These are phyloP conservation scores for Hypotaenidia philippensis DNA, from an alignment of 2,797 vertebrate species.

Conservation along the genomic window DNA sequence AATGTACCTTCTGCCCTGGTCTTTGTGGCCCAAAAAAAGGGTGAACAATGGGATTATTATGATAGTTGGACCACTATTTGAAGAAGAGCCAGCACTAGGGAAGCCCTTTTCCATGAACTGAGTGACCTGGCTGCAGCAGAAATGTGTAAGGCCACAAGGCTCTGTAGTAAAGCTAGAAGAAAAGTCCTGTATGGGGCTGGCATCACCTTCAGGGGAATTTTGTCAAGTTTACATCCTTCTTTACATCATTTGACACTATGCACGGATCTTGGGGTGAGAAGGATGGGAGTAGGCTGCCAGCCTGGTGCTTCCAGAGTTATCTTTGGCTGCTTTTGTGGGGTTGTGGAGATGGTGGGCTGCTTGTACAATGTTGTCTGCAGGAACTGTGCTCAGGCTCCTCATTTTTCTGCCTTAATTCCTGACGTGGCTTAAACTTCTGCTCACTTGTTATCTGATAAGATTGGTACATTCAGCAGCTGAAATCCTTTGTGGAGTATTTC, in stretches of 20 bases:
- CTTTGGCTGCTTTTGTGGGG: no score
- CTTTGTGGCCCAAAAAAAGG: neutral
- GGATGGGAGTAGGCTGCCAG: neutral
- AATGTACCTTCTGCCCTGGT: neutral
- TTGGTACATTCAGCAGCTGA: neutral
- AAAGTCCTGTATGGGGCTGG: neutral
- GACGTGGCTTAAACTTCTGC: neutral
- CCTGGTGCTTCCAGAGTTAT: neutral
- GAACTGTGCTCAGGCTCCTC: neutral
- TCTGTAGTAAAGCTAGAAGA: neutral
- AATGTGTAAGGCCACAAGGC: neutral
- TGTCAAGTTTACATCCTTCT: neutral
- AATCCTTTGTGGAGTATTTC: conserved; percentile 14
- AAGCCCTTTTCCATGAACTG: neutral
- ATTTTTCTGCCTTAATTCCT: conserved; percentile 4
- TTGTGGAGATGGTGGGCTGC: neutral
- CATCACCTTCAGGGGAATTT: neutral
- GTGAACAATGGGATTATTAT: neutral
- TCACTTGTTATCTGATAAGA: neutral
- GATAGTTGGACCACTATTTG: neutral
- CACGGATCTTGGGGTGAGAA: neutral
- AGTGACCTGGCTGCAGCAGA: neutral
- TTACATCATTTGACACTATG: neutral
- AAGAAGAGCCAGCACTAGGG: neutral
- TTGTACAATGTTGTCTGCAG: neutral